Percentiles rank a stretch among this genome's conserved stretches.
Conservation (phyloP, 2,888 invertebrate species). For the Stenodera caucasica region DNA sequence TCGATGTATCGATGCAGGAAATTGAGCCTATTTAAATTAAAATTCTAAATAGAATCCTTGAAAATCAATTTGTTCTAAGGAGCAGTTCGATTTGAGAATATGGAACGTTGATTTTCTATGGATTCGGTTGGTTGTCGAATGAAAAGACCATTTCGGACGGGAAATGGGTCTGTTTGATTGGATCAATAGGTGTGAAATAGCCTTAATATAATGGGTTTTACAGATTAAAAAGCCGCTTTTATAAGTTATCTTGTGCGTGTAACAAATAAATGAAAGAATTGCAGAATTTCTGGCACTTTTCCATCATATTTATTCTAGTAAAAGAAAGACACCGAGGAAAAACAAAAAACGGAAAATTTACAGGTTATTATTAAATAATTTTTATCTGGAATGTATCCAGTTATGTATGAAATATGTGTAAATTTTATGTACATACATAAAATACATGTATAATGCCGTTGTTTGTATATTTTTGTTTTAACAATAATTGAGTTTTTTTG, state of each 20-base stretch:
- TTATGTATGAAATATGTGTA: neutral
- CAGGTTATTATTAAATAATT: slow-evolving; percentile 2
- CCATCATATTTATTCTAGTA: neutral
- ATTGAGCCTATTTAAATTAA: neutral
- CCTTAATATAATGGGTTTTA: too few relatives aligned
- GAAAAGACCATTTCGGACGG: too few relatives aligned
- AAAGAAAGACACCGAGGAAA: neutral
- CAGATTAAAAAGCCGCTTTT: too few relatives aligned
- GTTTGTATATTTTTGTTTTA: too few relatives aligned
- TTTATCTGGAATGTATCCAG: neutral
- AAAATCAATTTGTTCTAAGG: neutral
- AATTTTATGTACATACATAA: neutral
- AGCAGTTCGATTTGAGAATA: neutral
- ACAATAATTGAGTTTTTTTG: too few relatives aligned
- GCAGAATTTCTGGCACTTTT: neutral
- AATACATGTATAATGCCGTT: too few relatives aligned
- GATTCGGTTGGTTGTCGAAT: neutral
- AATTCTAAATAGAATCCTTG: neutral
- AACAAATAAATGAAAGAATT: neutral
- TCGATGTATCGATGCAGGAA: neutral
- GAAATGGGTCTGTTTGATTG: too few relatives aligned
- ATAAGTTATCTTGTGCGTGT: too few relatives aligned
- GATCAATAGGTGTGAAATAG: too few relatives aligned
- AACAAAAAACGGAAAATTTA: neutral
- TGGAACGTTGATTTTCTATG: neutral